Evolutionary conservation across 1,140 invertebrate species (phyloP), one percentile per base, ranked within the genome.

Genomic region (Calliopsis andreniformis): DNA sequence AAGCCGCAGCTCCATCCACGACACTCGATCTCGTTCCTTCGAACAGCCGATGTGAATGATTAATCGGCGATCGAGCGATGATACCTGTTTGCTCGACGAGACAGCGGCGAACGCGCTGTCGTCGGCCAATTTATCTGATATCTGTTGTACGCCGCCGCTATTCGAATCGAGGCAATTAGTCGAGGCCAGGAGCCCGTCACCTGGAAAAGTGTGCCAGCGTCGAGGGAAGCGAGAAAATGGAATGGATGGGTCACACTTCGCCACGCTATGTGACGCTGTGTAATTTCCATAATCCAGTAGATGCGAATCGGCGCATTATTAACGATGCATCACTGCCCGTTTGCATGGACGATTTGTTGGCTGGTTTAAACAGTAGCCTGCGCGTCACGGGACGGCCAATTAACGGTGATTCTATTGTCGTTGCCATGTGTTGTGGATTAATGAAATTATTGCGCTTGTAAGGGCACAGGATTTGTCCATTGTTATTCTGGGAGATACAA

Each of bases 11-110:
- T 23, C 39, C 42, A n/a, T 39, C 47, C 10, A 7, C 39, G 42
- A 62, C 61, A 23, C n/a, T 35, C n/a, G 10, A 43, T 25, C 75
- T 81, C 53, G 18, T 77, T 80, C 49, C 67, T 80, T 53, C 8
- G 47, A 32, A 58, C 30, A 68, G 45, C 73, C n/a, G n/a, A n/a
- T 77, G 63, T 61, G 35, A 76, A 76, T 87, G 87, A 88, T 82
- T 86, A 86, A 85, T 87, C 80, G 56, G 45, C 76, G 78, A 83
- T 82, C 82, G 79, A 81, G 82, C 80, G 80, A 80, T 77, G 61
- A 85, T 86, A 86, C 73, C 80, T 80, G 81, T 83, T 79, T 83
- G 79, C 80, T 75, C 56, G 42, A 68, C 62, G 53, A 80, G 85
- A 76, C 71, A 25, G 12, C 39, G 6, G 20, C 35, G 18, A 45